These are phyloP conservation scores for Pterocles gutturalis DNA, from an alignment of 2,113 vertebrate species.

Conservation along the genomic window DNA sequence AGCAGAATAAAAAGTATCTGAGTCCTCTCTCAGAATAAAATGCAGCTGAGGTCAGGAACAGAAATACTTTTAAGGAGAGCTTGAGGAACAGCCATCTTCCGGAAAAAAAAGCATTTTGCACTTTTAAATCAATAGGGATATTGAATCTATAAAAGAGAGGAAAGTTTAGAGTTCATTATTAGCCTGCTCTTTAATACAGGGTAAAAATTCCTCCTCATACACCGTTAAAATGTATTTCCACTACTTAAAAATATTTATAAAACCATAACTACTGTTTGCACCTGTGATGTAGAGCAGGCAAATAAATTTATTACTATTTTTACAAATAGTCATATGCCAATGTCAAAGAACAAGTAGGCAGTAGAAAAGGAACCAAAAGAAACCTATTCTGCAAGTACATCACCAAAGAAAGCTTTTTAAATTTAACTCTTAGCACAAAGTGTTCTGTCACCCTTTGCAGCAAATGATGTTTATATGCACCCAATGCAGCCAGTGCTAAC, in stretches of 20 bases:
- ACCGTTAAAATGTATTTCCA: neutral
- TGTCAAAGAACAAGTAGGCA: neutral
- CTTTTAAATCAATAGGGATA: neutral
- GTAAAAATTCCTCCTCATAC: neutral
- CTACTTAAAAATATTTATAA: neutral
- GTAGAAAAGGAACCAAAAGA: neutral
- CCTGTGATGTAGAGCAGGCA: neutral
- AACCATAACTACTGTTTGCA: neutral
- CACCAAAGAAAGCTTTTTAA: neutral
- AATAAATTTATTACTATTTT: neutral
- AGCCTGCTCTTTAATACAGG: neutral
- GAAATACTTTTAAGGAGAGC: neutral
- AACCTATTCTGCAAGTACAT: neutral
- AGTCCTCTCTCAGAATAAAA: neutral
- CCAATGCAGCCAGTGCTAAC: neutral
- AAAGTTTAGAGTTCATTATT: neutral
- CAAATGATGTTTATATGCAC: neutral
- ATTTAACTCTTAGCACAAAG: neutral
- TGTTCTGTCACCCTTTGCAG: neutral
- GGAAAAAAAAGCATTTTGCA: neutral
- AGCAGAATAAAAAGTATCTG: neutral
- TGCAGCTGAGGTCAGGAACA: neutral
- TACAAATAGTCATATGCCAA: neutral
- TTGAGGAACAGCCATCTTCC: neutral
- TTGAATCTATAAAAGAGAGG: neutral